A percentile compares a stretch with the other conserved stretches of the same genome.
Evolutionary conservation across 2,888 invertebrate species (phyloP).

Genomic region (Hemistola chrysoprasaria): DNA sequence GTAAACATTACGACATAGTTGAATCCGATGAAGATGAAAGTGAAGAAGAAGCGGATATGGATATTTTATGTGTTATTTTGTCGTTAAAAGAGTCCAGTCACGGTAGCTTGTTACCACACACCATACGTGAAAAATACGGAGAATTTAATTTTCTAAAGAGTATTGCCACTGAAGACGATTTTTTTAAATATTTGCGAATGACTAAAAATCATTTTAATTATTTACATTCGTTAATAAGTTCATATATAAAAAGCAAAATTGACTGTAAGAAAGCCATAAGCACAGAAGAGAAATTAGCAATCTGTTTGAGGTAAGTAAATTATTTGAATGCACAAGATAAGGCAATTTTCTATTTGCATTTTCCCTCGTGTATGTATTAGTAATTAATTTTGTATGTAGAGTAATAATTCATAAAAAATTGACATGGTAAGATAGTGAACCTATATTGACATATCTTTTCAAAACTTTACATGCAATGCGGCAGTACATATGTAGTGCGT

Average conservation of each 20-base stretch:
- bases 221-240: conserved; percentile 17
- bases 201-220: conserved; percentile 18
- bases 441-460: conserved; percentile 14
- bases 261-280: conserved; percentile 13
- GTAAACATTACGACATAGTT: conserved; percentile 5
- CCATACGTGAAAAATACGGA: conserved; percentile 12
- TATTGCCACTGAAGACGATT: conserved; percentile 11
- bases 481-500: conserved; percentile 12
- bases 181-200: conserved; percentile 18
- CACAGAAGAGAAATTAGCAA: conserved; percentile 12
- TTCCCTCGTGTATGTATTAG: conserved; percentile 9
- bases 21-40: neutral
- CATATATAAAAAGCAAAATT: conserved; percentile 15
- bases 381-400: conserved; percentile 9
- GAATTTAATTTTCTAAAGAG: conserved; percentile 12
- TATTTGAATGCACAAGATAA: conserved; percentile 16
- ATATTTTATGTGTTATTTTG: conserved; percentile 4
- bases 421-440: too few species aligned
- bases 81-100: conserved; percentile 15
- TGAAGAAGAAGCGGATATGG: neutral
- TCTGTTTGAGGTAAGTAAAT: conserved; percentile 18
- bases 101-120: conserved; percentile 13
- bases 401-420: too few species aligned
- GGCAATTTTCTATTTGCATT: conserved; percentile 8
- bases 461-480: conserved; percentile 14